Conservation (phyloP, 2,888 invertebrate genomes). For the Limnephilus marmoratus region DNA sequence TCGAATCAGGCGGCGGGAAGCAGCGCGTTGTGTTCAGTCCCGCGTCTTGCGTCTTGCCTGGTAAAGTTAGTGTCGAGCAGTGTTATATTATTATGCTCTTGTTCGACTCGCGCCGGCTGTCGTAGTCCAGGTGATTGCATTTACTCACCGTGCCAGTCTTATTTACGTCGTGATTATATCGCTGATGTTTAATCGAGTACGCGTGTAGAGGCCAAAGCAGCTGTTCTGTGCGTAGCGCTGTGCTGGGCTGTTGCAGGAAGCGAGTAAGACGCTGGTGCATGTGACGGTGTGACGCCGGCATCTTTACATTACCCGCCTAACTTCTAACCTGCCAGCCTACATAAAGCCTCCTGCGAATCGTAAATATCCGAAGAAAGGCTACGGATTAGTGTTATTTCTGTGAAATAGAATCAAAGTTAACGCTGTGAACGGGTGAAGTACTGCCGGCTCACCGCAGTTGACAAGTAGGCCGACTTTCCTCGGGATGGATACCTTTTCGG, state of each 20-base stretch:
- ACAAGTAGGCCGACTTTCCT: slow-evolving; percentile 30
- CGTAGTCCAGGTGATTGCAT: slow-evolving; percentile 3
- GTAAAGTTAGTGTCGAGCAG: background rate
- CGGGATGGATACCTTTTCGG: background rate
- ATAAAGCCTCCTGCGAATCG: background rate
- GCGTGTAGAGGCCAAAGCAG: slow-evolving; percentile 21
- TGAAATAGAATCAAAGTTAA: background rate
- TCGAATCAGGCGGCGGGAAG: slow-evolving; percentile 7
- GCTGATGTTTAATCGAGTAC: slow-evolving; percentile 5
- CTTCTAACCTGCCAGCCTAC: background rate
- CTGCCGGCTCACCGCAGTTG: background rate
- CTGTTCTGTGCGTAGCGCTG: slow-evolving; percentile 5
- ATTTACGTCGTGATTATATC: slow-evolving; percentile 26
- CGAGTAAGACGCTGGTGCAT: background rate
- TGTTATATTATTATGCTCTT: background rate
- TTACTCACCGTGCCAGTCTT: background rate
- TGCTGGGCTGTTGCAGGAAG: background rate
- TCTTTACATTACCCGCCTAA: background rate
- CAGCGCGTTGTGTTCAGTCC: background rate
- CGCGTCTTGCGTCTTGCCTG: background rate
- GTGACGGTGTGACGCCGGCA: slow-evolving; percentile 24
- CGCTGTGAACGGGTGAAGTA: background rate
- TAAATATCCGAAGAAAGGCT: background rate
- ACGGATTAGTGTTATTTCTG: background rate
- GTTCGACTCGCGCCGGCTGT: background rate